These are phyloP conservation scores for Oxystoma pomonae DNA, from an alignment of 2,888 invertebrate species.

Conservation along the genomic window DNA sequence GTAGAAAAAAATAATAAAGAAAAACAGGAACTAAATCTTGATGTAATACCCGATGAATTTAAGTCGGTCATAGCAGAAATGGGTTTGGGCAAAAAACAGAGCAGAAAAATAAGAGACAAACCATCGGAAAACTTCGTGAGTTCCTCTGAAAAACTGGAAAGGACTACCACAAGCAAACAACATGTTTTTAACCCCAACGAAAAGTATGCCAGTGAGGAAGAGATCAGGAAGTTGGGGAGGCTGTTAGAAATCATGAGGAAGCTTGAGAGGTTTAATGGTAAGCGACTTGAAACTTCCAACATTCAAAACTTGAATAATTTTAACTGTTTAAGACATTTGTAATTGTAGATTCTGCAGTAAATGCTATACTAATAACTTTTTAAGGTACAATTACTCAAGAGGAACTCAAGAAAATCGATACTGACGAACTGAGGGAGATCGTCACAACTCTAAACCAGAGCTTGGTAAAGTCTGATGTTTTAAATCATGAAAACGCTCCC, in stretches of 20 bases:
- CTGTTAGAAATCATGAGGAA: slow-evolving; percentile 49
- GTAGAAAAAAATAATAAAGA: slow-evolving; percentile 19
- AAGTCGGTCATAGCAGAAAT: slow-evolving; percentile 41
- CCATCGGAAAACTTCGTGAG: not conserved
- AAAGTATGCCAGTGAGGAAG: slow-evolving; percentile 47
- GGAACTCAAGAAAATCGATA: slow-evolving; percentile 45
- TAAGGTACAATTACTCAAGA: slow-evolving; percentile 42
- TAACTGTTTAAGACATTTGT: too few species aligned
- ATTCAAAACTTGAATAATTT: not conserved
- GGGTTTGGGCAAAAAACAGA: slow-evolving; percentile 34
- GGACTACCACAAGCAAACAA: slow-evolving; percentile 22
- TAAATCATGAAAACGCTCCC: slow-evolving; percentile 41
- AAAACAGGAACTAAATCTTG: slow-evolving; percentile 31
- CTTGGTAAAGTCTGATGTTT: slow-evolving; percentile 27
- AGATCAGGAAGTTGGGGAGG: slow-evolving; percentile 49
- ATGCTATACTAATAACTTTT: not conserved
- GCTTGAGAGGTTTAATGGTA: slow-evolving; percentile 45
- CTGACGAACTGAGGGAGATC: slow-evolving; percentile 40
- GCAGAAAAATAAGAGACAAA: slow-evolving; percentile 15
- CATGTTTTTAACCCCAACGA: slow-evolving; percentile 41
- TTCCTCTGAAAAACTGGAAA: not conserved
- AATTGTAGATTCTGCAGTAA: not conserved
- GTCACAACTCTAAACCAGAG: slow-evolving; percentile 36
- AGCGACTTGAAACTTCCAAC: too few species aligned
- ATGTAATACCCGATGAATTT: slow-evolving; percentile 43